Base-by-base conservation (phyloP, 2,113 vertebrate species). In the Butorides virescens region DNA sequence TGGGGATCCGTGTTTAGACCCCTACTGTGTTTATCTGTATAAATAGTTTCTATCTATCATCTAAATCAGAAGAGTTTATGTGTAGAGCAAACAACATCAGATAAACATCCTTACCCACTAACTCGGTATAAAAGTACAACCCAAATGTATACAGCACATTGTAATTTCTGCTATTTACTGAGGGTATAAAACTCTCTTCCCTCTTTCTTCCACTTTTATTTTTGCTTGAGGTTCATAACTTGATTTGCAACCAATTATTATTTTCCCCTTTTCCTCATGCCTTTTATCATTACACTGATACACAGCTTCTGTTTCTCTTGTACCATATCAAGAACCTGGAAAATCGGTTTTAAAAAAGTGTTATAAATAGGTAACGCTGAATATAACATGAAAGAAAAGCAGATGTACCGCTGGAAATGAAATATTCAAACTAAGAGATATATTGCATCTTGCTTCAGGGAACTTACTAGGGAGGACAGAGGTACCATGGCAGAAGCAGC, bases 41-140 rank as follows among this genome's bases (percentile, higher is more conserved):
- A 98, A 98, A 98, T 98, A 97, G 96, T 98, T 97, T 97, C 97
- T 98, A 98, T 98, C 98, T 98, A 98, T 98, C 98, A 98, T 97
- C 97, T 97, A 97, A 98, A 98, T 98, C 98, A 97, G 98, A 98
- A 95, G 93, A 95, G 92, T 93, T 96, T 97, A 95, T 55, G 77
- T 97, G 97, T 66, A 86, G 94, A 97, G 96, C 85, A 96, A 96
- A 95, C 92, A 92, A 44, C 82, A 86, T 81, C 91, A 73, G 95
- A 96, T 73, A 96, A 95, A 97, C 92, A 95, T 58, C 83, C 92
- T 84, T 92, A 81, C 32, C 84, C 85, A 77, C 78, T 89, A 94
- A 91, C 70, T 91, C 34, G 1, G 72, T 88, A 70, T 83, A 90
- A 94, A 92, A 92, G 61, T 88, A 72, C 62, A 92, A 94, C 59